Percentiles rank a stretch among this genome's conserved stretches.
These are phyloP conservation scores for Ctenodactylus gundi DNA, from an alignment of 2,113 vertebrate genomes.

Conservation along the genomic window DNA sequence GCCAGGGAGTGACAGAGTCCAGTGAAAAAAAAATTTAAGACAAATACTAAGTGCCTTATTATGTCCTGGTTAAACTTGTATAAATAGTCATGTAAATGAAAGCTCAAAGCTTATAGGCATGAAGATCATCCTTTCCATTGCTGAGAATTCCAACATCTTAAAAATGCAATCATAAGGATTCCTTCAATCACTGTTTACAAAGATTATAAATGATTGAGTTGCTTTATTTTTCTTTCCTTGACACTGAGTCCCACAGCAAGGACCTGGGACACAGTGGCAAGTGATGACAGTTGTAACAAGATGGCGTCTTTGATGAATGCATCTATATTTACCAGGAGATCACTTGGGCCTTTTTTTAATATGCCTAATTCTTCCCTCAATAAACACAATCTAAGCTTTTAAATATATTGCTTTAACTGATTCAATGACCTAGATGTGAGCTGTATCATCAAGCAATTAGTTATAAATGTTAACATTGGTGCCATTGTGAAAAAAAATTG, in stretches of 20 bases:
- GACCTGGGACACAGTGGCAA: background rate
- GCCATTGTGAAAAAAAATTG: no score
- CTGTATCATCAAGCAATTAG: background rate
- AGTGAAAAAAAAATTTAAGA: background rate
- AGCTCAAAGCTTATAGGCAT: background rate
- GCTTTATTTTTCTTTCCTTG: background rate
- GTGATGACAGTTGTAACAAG: fast-evolving
- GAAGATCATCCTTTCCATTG: background rate
- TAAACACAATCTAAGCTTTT: background rate
- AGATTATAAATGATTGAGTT: background rate
- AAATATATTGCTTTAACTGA: conserved; percentile 1
- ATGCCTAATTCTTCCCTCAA: background rate
- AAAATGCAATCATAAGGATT: background rate
- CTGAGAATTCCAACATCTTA: background rate
- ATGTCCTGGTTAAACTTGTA: background rate
- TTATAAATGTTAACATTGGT: background rate
- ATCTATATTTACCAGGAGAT: background rate
- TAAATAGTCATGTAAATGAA: background rate
- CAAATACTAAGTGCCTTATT: background rate
- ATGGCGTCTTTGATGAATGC: background rate
- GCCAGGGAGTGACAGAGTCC: background rate
- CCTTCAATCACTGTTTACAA: background rate
- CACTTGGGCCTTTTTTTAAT: background rate
- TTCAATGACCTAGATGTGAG: background rate
- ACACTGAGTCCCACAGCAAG: background rate